Evolutionary conservation across 1,140 invertebrate species (phyloP).

Genomic region (Diplogasteroides magnus): DNA sequence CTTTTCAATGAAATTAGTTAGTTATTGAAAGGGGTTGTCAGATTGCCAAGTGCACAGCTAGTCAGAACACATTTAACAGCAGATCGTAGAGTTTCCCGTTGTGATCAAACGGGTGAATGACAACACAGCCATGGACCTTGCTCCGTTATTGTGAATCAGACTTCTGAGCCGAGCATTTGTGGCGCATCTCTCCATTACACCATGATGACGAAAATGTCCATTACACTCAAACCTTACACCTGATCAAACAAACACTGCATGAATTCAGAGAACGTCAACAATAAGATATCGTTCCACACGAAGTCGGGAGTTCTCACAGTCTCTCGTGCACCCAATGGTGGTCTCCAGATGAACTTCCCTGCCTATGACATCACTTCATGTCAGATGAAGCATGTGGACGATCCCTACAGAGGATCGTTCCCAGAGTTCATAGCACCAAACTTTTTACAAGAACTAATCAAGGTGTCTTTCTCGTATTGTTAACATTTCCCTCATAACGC

Average conservation of each 20-base stretch:
- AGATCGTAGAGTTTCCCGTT: constrained; percentile 17
- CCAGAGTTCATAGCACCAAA: constrained; percentile 27
- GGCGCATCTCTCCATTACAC: too few relatives aligned
- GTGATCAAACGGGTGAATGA: constrained; percentile 2
- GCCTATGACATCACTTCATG: constrained; percentile 20
- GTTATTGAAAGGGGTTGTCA: constrained; percentile 12
- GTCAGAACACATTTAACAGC: constrained; percentile 1
- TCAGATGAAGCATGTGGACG: constrained; percentile 3
- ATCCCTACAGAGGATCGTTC: constrained; percentile 16
- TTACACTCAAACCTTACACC: too few relatives aligned
- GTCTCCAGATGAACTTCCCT: constrained; percentile 33
- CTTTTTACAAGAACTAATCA: constrained; percentile 25
- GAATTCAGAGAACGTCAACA: too few relatives aligned
- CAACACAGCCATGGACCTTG: too few relatives aligned
- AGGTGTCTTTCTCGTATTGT: constrained; percentile 15
- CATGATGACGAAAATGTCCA: too few relatives aligned
- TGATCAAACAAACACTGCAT: too few relatives aligned
- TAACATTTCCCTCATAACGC: neutral
- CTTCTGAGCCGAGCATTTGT: too few relatives aligned
- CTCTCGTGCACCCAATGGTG: constrained; percentile 27
- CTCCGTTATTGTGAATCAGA: too few relatives aligned
- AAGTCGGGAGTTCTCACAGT: constrained; percentile 39
- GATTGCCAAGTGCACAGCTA: too few relatives aligned
- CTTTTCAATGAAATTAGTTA: constrained; percentile 54
- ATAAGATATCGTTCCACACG: constrained; percentile 38